Conservation (phyloP, 2,797 vertebrate species). For the Enteromius treurensis region DNA sequence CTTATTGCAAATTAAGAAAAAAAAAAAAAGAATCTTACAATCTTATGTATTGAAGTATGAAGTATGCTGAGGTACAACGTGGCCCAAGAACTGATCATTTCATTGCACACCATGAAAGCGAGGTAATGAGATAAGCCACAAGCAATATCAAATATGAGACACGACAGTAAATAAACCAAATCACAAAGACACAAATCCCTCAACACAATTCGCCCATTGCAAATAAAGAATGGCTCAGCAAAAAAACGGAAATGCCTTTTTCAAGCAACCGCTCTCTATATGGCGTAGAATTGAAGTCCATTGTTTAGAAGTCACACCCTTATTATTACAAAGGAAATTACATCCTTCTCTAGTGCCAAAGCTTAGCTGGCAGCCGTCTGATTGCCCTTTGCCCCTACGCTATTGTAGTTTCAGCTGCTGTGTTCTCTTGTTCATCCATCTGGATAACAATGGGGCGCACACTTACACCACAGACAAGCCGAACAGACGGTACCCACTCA, state of each 20-base stretch:
- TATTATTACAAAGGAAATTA: constrained; percentile 70
- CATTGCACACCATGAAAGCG: neutral
- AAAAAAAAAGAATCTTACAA: too few species aligned
- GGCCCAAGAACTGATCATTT: neutral
- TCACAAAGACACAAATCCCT: neutral
- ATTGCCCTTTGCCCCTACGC: constrained; percentile 73
- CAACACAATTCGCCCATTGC: neutral
- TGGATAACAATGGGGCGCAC: constrained; percentile 67
- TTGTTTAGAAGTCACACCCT: constrained; percentile 76
- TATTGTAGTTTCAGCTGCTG: constrained; percentile 76
- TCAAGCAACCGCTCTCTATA: constrained; percentile 43
- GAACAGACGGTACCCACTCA: constrained; percentile 9
- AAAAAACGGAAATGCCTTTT: constrained; percentile 43
- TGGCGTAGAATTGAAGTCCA: constrained; percentile 65
- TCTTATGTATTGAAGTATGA: neutral
- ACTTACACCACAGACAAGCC: constrained; percentile 58
- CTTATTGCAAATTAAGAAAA: neutral
- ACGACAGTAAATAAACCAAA: neutral
- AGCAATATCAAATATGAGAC: neutral
- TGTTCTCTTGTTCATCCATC: constrained; percentile 48
- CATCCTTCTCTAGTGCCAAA: constrained; percentile 65
- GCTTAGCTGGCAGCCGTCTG: constrained; percentile 70
- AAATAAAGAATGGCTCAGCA: constrained; percentile 2
- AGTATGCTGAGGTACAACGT: neutral
- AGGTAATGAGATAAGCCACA: constrained; percentile 4